Base-by-base conservation (phyloP, 2,888 invertebrate genomes). In the Dioctria linearis region DNA sequence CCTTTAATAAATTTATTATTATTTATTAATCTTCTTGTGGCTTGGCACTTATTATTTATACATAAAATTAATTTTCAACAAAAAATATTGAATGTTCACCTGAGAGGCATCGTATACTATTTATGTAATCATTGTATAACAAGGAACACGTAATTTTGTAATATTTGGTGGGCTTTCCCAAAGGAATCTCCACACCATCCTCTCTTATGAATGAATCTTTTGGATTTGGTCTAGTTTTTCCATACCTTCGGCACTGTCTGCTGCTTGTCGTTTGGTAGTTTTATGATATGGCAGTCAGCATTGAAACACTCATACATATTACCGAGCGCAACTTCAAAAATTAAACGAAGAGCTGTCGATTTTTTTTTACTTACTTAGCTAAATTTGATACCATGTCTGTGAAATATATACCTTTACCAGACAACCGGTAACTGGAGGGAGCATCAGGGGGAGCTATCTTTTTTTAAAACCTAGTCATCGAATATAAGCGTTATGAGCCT, bases 361-460 rank as follows among this genome's bases (percentile, higher is more conserved):
- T 93, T 93, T 40, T 87, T 85, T 9, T 90, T 90, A 83, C 90
- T 93, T 98, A 99, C 90, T 98, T 98, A 6, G 98, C 98, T 0
- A 98, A 98, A 88, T 99, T 99, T 5, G 97, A 96, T 2, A 98
- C 98, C 98, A 98, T 98, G 88, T 99, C 99, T 8, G 98, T 98
- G 89, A 99, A 98, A 89, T 98, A 98, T 80, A 96, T 92, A 86
- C 98, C 99, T 90, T 99, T 99, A 82, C 99, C 99, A 89, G 99
- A 99, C 99, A 99, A 99, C 89, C 96, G 96, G 84, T 96, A 88
- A n/a, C 96, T 95, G 63, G 93, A 94, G 0, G 99, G 99, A 0
- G 99, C 99, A 89, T 99, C 99, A 0, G 98, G 98, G 0, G 99
- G 99, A 11, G 99, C 99, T 86, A 99, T 99, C 85, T 98, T 93